These are phyloP conservation scores for Steinernema khuongi DNA, from an alignment of 1,140 invertebrate species.

Conservation along the genomic window DNA sequence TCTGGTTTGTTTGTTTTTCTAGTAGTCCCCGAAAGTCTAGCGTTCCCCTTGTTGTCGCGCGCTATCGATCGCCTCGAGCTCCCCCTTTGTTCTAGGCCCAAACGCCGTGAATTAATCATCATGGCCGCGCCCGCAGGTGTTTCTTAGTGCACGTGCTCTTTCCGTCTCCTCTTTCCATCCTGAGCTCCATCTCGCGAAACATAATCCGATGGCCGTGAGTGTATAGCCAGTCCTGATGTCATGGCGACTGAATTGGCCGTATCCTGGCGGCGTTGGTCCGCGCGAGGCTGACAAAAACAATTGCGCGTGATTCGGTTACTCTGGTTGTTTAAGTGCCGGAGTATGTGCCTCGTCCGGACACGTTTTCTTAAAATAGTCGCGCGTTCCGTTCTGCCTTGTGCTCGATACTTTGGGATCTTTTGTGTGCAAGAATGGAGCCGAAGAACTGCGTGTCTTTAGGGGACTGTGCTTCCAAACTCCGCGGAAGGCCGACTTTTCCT, in stretches of 20 bases:
- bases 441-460: too few species aligned
- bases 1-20: conserved; percentile 26
- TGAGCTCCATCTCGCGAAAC: neutral
- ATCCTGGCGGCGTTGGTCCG: neutral
- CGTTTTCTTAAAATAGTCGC: neutral
- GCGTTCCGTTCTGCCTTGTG: too few species aligned
- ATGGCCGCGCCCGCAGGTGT: neutral
- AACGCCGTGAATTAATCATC: neutral
- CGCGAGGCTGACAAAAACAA: conserved; percentile 15
- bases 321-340: conserved; percentile 13
- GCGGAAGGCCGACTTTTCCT: too few species aligned
- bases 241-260: neutral
- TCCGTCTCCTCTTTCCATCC: neutral
- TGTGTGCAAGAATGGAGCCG: too few species aligned
- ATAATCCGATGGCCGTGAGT: neutral
- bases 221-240: neutral
- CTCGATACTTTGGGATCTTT: too few species aligned
- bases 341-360: neutral
- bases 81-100: neutral
- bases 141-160: conserved; percentile 5
- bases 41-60: conserved; percentile 1
- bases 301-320: conserved; percentile 12
- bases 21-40: conserved; percentile 1
- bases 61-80: conserved; percentile 3
- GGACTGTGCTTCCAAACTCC: too few species aligned